Conservation (phyloP, 2,888 invertebrate species). For the Napeogenes sylphis region DNA sequence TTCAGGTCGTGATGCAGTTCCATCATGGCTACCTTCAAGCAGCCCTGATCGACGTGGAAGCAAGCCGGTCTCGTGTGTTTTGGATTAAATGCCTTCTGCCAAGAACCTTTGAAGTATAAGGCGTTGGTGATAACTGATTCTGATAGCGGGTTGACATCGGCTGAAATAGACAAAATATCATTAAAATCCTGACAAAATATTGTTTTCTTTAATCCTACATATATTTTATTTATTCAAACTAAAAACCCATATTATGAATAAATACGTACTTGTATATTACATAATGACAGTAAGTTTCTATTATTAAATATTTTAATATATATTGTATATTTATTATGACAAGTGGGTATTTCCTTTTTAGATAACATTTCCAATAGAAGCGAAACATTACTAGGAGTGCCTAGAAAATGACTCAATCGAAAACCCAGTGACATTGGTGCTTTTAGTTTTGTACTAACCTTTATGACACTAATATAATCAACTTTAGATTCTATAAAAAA, state of each 20-base stretch:
- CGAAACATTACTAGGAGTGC: background rate
- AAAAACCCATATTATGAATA: too few relatives aligned
- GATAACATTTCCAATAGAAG: background rate
- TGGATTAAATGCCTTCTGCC: conserved; percentile 78
- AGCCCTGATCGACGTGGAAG: conserved; percentile 70
- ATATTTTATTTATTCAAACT: too few relatives aligned
- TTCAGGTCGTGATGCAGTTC: conserved; percentile 74
- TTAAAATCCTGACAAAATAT: background rate
- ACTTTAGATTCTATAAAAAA: background rate
- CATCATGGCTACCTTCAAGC: conserved; percentile 79
- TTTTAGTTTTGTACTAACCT: background rate
- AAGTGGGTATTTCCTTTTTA: background rate
- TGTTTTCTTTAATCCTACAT: too few relatives aligned
- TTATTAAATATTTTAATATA: too few relatives aligned
- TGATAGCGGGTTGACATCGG: conserved; percentile 61
- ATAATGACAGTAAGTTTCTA: too few relatives aligned
- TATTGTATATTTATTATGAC: too few relatives aligned
- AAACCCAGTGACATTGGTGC: background rate
- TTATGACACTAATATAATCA: background rate
- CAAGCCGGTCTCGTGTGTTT: conserved; percentile 68
- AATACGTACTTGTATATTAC: too few relatives aligned
- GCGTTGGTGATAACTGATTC: conserved; percentile 79
- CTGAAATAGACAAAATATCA: conserved; percentile 50
- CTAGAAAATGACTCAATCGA: conserved; percentile 1
- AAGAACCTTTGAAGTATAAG: conserved; percentile 81